Base-by-base conservation (phyloP, 2,797 vertebrate genomes). In the Hypotaenidia philippensis region DNA sequence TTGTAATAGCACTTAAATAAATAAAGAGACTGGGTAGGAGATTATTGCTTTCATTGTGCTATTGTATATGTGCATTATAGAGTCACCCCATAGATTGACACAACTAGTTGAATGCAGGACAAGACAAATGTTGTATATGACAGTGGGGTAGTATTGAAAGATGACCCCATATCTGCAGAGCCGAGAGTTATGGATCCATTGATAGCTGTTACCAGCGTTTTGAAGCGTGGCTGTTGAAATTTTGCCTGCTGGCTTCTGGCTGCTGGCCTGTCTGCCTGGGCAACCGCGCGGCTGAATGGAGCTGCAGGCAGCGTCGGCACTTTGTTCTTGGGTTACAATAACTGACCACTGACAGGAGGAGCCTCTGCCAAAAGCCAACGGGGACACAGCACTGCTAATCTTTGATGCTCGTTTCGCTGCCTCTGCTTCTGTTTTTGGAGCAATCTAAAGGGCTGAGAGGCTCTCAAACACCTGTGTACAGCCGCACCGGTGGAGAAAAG, bases 11-110 rank as follows among this genome's bases (percentile, higher is more conserved):
- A 97, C 98, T 98, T 98, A 98, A 97, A 98, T 97, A 97, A 97
- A 98, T 98, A 98, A 99, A 99, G 98, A 98, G 97, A 96, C 98
- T 97, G 98, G 98, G 98, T 98, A 98, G 98, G 99, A 98, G 99
- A 99, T 99, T 98, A 99, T 98, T 99, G 98, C 97, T 98, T 97
- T 98, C 98, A 99, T 99, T 99, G 99, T 99, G 98, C 98, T 98
- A 98, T 99, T 99, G 98, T 98, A 94, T 97, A 97, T 97, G 96
- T 95, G 98, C 85, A 98, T 98, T 98, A 98, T 98, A 95, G 96
- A 97, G 96, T 97, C 95, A 25, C 97, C 97, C 97, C 72, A 27
- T 74, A 97, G 97, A 97, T 68, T 97, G 97, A 98, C 98, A 98
- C 97, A 96, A 94, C 92, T 93, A 95, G 96, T 92, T 98, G 98